Conservation (phyloP, 2,797 vertebrate species). For the Diceros bicornis region DNA sequence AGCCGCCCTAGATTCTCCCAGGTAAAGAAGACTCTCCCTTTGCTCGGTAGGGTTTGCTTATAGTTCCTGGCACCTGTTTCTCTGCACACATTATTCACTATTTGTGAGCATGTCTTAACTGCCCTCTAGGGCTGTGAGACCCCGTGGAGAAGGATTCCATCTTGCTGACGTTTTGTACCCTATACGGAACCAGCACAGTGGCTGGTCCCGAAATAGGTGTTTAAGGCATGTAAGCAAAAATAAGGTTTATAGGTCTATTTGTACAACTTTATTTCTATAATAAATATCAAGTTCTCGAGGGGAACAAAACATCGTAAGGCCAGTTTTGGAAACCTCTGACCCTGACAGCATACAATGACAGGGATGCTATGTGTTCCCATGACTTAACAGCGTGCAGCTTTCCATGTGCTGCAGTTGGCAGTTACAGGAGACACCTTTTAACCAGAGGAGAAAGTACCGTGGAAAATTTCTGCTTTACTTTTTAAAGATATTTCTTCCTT, state of each 20-base stretch:
- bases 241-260: background rate
- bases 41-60: background rate
- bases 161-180: background rate
- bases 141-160: rapidly evolving
- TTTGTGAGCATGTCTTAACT: rapidly evolving
- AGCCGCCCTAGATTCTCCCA: background rate
- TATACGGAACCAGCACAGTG: rapidly evolving
- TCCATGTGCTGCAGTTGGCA: rapidly evolving
- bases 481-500: background rate
- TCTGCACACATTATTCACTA: rapidly evolving
- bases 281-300: background rate
- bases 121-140: background rate
- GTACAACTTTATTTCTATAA: background rate
- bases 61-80: background rate
- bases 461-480: background rate
- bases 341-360: background rate
- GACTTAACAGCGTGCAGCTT: rapidly evolving
- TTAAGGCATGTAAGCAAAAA: background rate
- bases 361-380: rapidly evolving
- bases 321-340: background rate
- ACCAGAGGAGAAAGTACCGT: background rate
- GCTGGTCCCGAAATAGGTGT: background rate
- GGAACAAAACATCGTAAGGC: background rate
- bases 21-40: background rate
- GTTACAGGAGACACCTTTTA: rapidly evolving